Conservation (phyloP, 2,888 invertebrate species). For the Tromatobia lineatoria region DNA sequence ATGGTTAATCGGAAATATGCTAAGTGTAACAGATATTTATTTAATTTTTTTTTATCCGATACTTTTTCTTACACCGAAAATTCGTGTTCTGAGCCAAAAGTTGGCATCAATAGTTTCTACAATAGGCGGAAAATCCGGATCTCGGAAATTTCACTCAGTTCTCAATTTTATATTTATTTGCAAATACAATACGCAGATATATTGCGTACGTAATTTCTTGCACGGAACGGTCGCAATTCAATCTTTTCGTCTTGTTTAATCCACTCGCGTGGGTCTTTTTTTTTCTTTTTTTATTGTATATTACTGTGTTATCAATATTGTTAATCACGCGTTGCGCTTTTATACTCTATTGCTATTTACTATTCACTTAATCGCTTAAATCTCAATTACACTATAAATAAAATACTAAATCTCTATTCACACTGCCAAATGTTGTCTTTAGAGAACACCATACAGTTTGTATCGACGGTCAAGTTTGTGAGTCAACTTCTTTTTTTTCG, state of each 20-base stretch:
- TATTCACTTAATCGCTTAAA: constrained; percentile 33
- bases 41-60: constrained; percentile 10
- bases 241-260: constrained; percentile 20
- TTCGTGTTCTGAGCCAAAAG: constrained; percentile 28
- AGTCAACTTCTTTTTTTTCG: constrained; percentile 54
- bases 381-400: constrained; percentile 61
- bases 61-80: constrained; percentile 22
- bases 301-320: constrained; percentile 39
- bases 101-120: constrained; percentile 51
- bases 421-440: constrained; percentile 65
- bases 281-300: constrained; percentile 37
- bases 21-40: constrained; percentile 52
- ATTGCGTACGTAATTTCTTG: constrained; percentile 19
- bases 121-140: constrained; percentile 22
- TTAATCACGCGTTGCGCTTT: constrained; percentile 59
- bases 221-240: constrained; percentile 27
- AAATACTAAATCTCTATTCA: constrained; percentile 70
- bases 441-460: constrained; percentile 54
- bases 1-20: constrained; percentile 61
- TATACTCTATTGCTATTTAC: constrained; percentile 45
- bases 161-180: constrained; percentile 7
- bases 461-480: constrained; percentile 54
- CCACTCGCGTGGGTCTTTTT: constrained; percentile 10
- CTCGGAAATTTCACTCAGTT: constrained; percentile 14
- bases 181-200: too few relatives aligned